Evolutionary conservation across 2,888 invertebrate species (phyloP).

Genomic region (Carcina quercana): DNA sequence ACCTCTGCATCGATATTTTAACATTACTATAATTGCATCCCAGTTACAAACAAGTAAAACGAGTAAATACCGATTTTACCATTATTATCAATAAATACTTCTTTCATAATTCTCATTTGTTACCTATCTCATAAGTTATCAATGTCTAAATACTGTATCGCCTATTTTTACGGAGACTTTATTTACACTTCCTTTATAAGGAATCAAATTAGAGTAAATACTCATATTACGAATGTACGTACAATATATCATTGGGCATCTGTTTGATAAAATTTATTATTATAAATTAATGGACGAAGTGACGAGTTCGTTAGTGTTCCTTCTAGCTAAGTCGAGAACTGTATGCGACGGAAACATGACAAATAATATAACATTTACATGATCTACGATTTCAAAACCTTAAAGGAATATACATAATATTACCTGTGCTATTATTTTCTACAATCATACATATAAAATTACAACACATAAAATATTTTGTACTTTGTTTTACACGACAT

Average conservation of each 20-base stretch:
- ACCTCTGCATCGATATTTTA: background rate
- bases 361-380: conserved; percentile 49
- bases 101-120: conserved; percentile 54
- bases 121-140: conserved; percentile 49
- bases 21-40: conserved; percentile 20
- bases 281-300: conserved; percentile 75
- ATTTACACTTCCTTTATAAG: conserved; percentile 68
- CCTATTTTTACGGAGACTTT: conserved; percentile 53
- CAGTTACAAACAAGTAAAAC: conserved; percentile 35
- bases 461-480: conserved; percentile 73
- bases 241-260: conserved; percentile 61
- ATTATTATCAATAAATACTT: conserved; percentile 58
- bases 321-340: conserved; percentile 67
- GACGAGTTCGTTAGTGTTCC: conserved; percentile 71
- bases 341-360: conserved; percentile 71
- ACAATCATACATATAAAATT: conserved; percentile 69
- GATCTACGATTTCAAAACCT: conserved; percentile 54
- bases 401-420: conserved; percentile 61
- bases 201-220: conserved; percentile 54
- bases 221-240: conserved; percentile 60
- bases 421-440: conserved; percentile 62
- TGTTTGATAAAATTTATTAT: conserved; percentile 65
- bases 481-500: conserved; percentile 68
- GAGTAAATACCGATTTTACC: conserved; percentile 41
- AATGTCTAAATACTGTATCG: conserved; percentile 53